These are phyloP conservation scores for Microchrysa polita DNA, from an alignment of 2,888 invertebrate genomes.

Conservation along the genomic window DNA sequence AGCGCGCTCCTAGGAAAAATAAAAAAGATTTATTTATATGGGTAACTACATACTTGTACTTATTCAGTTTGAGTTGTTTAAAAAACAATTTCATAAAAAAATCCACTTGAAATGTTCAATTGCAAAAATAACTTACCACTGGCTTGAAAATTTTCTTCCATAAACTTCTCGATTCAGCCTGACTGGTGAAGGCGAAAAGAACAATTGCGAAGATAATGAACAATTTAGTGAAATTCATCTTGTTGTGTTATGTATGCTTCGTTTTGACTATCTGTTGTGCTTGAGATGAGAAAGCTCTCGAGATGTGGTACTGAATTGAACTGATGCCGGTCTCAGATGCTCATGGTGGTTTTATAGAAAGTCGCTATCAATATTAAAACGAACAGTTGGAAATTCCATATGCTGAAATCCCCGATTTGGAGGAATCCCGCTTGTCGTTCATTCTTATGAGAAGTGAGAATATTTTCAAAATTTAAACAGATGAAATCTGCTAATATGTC, in stretches of 20 bases:
- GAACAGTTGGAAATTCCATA: no score
- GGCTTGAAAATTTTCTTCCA: slow-evolving; percentile 39
- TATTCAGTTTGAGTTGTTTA: no score
- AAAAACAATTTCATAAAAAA: neutral
- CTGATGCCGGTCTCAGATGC: neutral
- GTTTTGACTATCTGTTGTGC: no score
- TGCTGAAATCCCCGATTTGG: no score
- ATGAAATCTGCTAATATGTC: no score
- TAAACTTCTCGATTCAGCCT: slow-evolving; percentile 29
- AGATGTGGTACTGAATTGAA: neutral
- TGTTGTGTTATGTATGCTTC: neutral
- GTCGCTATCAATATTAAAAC: no score
- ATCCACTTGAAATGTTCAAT: neutral
- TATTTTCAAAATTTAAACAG: no score
- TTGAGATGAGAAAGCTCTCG: neutral
- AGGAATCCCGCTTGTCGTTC: no score
- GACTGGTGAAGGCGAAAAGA: slow-evolving; percentile 25
- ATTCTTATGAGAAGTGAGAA: no score
- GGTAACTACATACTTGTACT: no score
- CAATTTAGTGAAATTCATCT: slow-evolving; percentile 40
- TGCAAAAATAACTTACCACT: slow-evolving; percentile 26
- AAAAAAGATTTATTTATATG: no score
- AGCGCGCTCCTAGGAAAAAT: slow-evolving; percentile 4
- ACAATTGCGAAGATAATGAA: slow-evolving; percentile 34
- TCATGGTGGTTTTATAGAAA: no score